Evolutionary conservation across 2,888 invertebrate genomes (phyloP), one percentile per base, ranked within the genome.

Genomic region (Arctia plantaginis): DNA sequence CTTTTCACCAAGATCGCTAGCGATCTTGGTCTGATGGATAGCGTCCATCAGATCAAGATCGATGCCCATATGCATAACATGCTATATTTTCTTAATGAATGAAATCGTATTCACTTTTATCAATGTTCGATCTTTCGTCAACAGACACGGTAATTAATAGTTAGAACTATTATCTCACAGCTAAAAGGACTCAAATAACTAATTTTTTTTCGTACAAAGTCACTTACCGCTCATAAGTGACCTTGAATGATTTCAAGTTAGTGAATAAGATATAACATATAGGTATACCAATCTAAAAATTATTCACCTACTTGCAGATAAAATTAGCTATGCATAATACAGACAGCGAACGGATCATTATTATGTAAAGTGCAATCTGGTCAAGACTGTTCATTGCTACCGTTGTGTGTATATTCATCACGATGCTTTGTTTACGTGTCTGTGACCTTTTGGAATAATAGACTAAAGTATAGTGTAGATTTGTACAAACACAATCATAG

Each of bases 341-440:
- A 30, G 15, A 30, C 8, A 47, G 47, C 67, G 23, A 47, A 44
- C 6, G 12, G 73, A 75, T 78, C 72, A 73, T 66, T 74, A 74
- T 72, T 80, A 81, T 76, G 77, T 69, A 72, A 80, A 69, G 70
- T 78, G 77, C 73, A 79, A 78, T 68, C 74, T 81, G 82, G 85
- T 86, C 86, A 86, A 86, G 67, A 67, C 23, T 67, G 84, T 81
- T 74, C 84, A 74, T 76, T 85, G 81, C 77, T 65, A 78, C 85
- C 76, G 66, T 66, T 33, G 8, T 39, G 8, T 39, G 35, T 73
- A 62, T 18, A 75, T 62, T 65, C 65, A 35, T 62, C 65, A 41
- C 41, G n/a, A 35, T 7, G 35, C 18, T 51, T 35, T 47, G 44
- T 69, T 65, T 47, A 44, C 23, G 27, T 65, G 69, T 69, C n/a